Conservation (phyloP, 2,888 invertebrate species). For the Machimus rusticus region DNA sequence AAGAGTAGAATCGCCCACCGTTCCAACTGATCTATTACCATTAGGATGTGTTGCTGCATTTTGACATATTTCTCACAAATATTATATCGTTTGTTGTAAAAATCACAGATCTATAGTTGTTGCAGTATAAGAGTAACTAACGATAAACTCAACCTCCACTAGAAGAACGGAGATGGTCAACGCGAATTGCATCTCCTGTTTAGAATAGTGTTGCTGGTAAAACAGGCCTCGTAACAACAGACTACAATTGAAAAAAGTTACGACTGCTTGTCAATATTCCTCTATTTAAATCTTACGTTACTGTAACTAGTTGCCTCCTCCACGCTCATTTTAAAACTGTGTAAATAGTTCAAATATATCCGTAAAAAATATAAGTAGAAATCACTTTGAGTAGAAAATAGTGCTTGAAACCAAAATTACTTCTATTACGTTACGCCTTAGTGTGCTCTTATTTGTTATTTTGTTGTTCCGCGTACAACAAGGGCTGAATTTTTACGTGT, state of each 20-base stretch:
- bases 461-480: background rate
- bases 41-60: background rate
- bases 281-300: constrained; percentile 27
- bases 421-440: constrained; percentile 21
- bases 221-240: constrained; percentile 13
- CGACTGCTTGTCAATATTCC: constrained; percentile 22
- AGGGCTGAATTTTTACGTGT: background rate
- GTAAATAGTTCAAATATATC: constrained; percentile 45
- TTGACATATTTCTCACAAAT: constrained; percentile 14
- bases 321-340: constrained; percentile 44
- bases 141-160: constrained; percentile 9
- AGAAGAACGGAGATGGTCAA: background rate
- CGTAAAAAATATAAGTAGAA: constrained; percentile 47
- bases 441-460: constrained; percentile 9
- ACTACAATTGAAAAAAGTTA: constrained; percentile 22
- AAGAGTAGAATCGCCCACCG: background rate
- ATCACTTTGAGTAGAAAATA: constrained; percentile 46
- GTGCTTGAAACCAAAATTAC: constrained; percentile 46
- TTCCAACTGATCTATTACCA: background rate
- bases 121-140: constrained; percentile 31
- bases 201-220: constrained; percentile 5
- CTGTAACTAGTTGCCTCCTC: constrained; percentile 34
- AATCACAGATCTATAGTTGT: constrained; percentile 47
- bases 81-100: constrained; percentile 35
- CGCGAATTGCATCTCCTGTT: background rate